Percentiles rank a stretch among this genome's conserved stretches.
Conservation (phyloP, 2,797 vertebrate species). For the Limnodromus scolopaceus region DNA sequence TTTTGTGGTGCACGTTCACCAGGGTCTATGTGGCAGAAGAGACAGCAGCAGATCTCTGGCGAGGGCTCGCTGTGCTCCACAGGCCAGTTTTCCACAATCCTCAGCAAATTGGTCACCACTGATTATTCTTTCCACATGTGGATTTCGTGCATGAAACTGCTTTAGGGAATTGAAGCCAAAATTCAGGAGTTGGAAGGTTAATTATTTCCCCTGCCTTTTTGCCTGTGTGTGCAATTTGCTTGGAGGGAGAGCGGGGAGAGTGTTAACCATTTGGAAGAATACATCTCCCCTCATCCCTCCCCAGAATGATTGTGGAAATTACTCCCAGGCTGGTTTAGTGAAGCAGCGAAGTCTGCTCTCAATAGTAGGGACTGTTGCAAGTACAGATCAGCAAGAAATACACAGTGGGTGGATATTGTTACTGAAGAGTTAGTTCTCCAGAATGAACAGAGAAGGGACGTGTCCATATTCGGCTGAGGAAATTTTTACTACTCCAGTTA, state of each 20-base stretch:
- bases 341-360: background rate
- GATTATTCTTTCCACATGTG: slow-evolving; percentile 31
- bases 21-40: background rate
- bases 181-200: background rate
- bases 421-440: background rate
- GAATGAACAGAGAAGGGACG: background rate
- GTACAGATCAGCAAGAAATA: background rate
- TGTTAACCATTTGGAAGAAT: background rate
- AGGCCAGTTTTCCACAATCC: slow-evolving; percentile 24
- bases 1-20: background rate
- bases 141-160: background rate
- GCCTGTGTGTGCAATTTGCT: background rate
- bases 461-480: background rate
- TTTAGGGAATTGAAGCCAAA: background rate
- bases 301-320: background rate
- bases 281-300: background rate
- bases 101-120: slow-evolving; percentile 12
- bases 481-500: background rate
- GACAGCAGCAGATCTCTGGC: background rate
- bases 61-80: background rate
- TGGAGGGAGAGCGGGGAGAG: background rate
- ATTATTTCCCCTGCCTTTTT: slow-evolving; percentile 12
- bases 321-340: background rate
- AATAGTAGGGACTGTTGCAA: background rate
- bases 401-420: background rate